phyloP scores from a whole-genome alignment of 30 jellyfish, hydroid and myxozoan species.

The Hydractinia symbiolongicarpus region DNA sequence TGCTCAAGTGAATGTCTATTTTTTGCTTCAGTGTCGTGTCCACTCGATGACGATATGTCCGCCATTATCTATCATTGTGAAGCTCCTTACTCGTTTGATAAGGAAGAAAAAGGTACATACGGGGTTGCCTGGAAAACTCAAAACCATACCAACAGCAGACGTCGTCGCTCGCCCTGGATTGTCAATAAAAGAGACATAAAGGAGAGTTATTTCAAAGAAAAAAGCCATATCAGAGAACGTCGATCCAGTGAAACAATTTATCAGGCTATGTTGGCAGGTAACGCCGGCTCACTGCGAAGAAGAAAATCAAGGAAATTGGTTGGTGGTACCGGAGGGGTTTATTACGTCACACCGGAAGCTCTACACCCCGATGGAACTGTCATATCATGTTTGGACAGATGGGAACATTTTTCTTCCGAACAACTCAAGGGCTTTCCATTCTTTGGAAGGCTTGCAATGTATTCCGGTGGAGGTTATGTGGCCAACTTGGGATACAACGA shows the following conservation, averaged over 20 bases:
- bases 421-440: slow-evolving; percentile 58
- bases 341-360: slow-evolving; percentile 17
- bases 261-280: background rate
- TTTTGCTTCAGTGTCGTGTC: slow-evolving; percentile 3
- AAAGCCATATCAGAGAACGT: background rate
- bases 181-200: background rate
- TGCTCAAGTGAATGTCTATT: too few species aligned
- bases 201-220: background rate
- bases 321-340: background rate
- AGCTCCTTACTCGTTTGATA: background rate
- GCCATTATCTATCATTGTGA: slow-evolving; percentile 19
- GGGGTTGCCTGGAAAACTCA: background rate
- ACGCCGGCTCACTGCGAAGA: slow-evolving; percentile 12
- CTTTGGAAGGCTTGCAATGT: slow-evolving; percentile 44
- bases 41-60: background rate
- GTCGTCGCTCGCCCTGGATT: background rate
- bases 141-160: background rate
- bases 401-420: slow-evolving; percentile 17
- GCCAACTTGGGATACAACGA: slow-evolving; percentile 51
- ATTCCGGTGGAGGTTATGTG: slow-evolving; percentile 80
- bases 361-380: slow-evolving; percentile 11
- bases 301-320: background rate
- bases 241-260: background rate
- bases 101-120: slow-evolving; percentile 10
- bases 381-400: slow-evolving; percentile 9